These are phyloP conservation scores for Heliconius hewitsoni DNA, from an alignment of 1,140 invertebrate species.

Conservation along the genomic window DNA sequence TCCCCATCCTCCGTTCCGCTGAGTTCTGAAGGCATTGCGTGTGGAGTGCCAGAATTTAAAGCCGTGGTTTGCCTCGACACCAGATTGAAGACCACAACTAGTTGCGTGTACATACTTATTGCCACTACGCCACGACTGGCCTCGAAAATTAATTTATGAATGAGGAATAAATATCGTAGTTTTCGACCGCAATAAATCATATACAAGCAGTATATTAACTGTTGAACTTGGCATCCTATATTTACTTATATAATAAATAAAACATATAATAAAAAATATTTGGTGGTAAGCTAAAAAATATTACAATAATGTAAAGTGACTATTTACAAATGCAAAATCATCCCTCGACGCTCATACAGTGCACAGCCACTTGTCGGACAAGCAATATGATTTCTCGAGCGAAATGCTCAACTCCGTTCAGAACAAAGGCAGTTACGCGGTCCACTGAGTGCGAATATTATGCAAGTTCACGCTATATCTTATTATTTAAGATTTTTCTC, in stretches of 20 bases:
- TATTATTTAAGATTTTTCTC: constrained; percentile 3
- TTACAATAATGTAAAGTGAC: background rate
- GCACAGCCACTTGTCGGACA: constrained; percentile 27
- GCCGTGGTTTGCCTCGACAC: too few species aligned
- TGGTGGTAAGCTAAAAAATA: background rate
- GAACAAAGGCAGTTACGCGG: constrained; percentile 47
- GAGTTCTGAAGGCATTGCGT: too few species aligned
- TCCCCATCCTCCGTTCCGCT: too few species aligned
- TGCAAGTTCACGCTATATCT: constrained; percentile 3
- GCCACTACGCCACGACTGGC: too few species aligned
- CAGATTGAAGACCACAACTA: too few species aligned
- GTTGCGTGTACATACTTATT: too few species aligned
- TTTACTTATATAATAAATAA: background rate
- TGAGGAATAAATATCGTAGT: too few species aligned
- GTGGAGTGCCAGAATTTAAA: too few species aligned
- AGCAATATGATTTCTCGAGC: constrained; percentile 44
- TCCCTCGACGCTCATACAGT: constrained; percentile 16
- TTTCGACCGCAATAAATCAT: too few species aligned
- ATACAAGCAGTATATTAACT: too few species aligned
- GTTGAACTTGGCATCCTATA: too few species aligned
- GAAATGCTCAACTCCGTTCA: constrained; percentile 39
- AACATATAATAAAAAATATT: background rate
- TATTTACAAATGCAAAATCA: constrained; percentile 23
- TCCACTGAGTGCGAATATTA: constrained; percentile 38
- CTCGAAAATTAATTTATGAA: too few species aligned